A percentile compares a stretch with the other conserved stretches of the same genome.
phyloP scores from a whole-genome alignment of 23 tunicate genomes.

The Aplidium turbinatum region DNA sequence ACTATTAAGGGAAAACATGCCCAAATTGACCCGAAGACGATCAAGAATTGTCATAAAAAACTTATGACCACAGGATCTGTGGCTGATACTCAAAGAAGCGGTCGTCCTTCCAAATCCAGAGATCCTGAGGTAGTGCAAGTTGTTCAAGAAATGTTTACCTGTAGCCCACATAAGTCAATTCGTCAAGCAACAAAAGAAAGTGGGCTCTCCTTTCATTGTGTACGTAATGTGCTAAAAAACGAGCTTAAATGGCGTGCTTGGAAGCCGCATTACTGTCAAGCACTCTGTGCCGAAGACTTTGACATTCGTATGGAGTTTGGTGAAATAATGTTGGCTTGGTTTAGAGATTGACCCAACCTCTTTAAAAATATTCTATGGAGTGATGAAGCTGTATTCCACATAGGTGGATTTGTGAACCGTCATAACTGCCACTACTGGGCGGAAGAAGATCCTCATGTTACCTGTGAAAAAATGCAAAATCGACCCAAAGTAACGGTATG shows the following conservation, averaged over 20 bases:
- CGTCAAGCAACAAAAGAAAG: slow-evolving; percentile 1
- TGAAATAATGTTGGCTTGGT: too few species aligned
- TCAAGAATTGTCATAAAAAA: slow-evolving; percentile 16
- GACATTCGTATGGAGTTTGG: not conserved
- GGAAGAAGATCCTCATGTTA: too few species aligned
- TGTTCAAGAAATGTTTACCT: slow-evolving; percentile 21
- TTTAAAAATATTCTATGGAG: too few species aligned
- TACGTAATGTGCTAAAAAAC: slow-evolving; percentile 7
- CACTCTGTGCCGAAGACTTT: not conserved
- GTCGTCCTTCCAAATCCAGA: slow-evolving; percentile 21
- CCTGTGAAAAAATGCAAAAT: too few species aligned
- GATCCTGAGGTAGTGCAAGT: slow-evolving; percentile 18
- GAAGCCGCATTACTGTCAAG: not conserved
- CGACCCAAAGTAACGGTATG: too few species aligned
- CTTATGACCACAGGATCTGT: slow-evolving; percentile 14
- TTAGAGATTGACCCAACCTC: too few species aligned
- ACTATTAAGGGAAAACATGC: not conserved
- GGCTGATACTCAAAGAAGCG: slow-evolving; percentile 21
- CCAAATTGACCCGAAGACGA: slow-evolving; percentile 9
- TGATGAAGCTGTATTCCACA: too few species aligned
- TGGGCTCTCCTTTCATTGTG: slow-evolving; percentile 9
- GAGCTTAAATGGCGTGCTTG: too few species aligned
- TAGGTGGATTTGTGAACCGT: too few species aligned
- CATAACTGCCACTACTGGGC: too few species aligned
- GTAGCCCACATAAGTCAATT: slow-evolving; percentile 15